Evolutionary conservation across 2,113 vertebrate species (phyloP), one percentile per base, ranked within the genome.

Genomic region (Cnemophilus loriae): DNA sequence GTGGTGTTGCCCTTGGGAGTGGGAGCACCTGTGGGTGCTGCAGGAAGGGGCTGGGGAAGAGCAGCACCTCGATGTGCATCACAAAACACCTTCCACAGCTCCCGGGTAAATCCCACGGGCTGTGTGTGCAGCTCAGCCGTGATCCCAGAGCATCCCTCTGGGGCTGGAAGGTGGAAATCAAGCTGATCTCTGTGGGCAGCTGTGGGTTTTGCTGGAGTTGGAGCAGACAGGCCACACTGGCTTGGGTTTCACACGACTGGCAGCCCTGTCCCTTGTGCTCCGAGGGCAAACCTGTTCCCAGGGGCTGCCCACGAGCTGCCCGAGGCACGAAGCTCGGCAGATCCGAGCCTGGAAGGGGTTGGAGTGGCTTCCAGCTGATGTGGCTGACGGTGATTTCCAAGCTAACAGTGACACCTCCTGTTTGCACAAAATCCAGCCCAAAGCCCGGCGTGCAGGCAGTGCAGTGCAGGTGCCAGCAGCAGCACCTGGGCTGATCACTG

Each of bases 401-500:
- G 89, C 75, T 47, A 57, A 96, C 87, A 97, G 92, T 93, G 92
- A 81, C 97, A 95, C 89, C 97, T 96, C 37, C 89, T 82, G 95
- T 91, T 68, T 0, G 69, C 89, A 74, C 39, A 24, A 8, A 46
- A 24, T 7, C 35, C 90, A 44, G 67, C 82, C 56, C 63, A 1
- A 3, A 73, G 16, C 18, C 16, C 7, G 1, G 30, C 3, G 0
- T 6, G 35, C 17, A 33, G 41, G 75, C 82, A 35, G 46, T 8
- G 35, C 70, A n/a, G 69, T 3, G 10, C 68, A 13, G 41, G 7
- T 8, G 7, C 4, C 59, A 9, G 17, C 5, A 22, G 86, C 39
- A 68, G 76, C 83, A 15, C 24, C 1, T 0, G 18, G 28, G 59
- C 63, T 76, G 35, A n/a, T 28, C 32, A 0, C 35, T 28, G 7